Percentiles rank a stretch among this genome's conserved stretches.
phyloP scores from a whole-genome alignment of 2,113 vertebrate species.

The Hemiscyllium ocellatum region DNA sequence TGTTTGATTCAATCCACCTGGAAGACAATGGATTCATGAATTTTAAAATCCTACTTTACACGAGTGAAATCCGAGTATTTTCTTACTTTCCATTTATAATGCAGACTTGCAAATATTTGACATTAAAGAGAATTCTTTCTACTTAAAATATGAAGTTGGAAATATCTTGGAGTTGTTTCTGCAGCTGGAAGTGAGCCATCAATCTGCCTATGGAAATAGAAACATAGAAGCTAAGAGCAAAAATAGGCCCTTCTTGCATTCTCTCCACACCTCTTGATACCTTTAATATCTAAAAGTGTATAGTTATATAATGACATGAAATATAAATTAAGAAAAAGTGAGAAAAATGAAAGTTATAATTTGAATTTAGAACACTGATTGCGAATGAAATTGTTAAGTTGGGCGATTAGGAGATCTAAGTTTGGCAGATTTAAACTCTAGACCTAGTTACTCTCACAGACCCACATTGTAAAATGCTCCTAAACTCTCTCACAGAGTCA shows the following conservation, averaged over 20 bases:
- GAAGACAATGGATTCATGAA: not conserved
- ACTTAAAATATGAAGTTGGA: not conserved
- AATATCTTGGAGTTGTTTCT: not conserved
- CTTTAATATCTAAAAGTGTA: too few relatives aligned
- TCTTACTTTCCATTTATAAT: not conserved
- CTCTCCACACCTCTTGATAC: too few relatives aligned
- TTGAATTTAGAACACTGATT: not conserved
- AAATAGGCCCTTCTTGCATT: too few relatives aligned
- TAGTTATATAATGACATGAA: not conserved
- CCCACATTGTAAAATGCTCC: too few relatives aligned
- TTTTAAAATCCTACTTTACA: slow-evolving; percentile 6
- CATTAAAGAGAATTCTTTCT: not conserved
- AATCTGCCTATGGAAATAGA: not conserved
- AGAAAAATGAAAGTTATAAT: not conserved
- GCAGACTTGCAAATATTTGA: not conserved
- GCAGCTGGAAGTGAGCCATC: not conserved
- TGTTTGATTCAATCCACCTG: not conserved
- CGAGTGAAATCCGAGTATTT: not conserved
- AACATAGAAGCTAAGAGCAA: too few relatives aligned
- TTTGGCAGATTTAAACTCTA: not conserved
- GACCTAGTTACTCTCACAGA: not conserved
- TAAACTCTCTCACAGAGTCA: too few relatives aligned
- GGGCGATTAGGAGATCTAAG: not conserved
- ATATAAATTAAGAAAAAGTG: not conserved
- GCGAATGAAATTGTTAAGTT: not conserved